Conservation (phyloP, 1,140 invertebrate genomes). For the Eubasilissa regina region DNA sequence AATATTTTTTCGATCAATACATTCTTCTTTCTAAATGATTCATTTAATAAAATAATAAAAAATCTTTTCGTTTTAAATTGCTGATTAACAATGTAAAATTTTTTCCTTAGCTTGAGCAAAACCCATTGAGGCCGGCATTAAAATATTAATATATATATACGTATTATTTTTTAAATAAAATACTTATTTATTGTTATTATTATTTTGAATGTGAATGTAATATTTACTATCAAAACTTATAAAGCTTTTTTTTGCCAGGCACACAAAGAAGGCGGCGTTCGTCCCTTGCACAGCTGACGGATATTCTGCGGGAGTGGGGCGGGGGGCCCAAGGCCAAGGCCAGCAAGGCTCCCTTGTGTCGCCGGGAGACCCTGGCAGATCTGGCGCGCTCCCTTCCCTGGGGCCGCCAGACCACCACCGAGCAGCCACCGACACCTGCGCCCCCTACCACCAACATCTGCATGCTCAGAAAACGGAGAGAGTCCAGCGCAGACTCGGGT, state of each 20-base stretch:
- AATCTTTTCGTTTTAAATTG: no score
- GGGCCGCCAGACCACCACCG: constrained; percentile 76
- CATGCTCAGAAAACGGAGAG: constrained; percentile 77
- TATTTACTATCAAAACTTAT: background rate
- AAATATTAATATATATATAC: background rate
- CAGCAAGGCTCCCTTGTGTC: constrained; percentile 79
- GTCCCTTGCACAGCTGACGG: constrained; percentile 89
- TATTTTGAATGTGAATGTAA: background rate
- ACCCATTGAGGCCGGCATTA: no score
- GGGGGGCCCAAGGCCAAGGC: constrained; percentile 77
- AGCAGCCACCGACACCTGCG: constrained; percentile 71
- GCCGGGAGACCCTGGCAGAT: constrained; percentile 89
- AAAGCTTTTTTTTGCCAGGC: constrained; percentile 62
- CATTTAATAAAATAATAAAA: no score
- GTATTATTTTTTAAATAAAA: no score
- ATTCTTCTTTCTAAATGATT: no score
- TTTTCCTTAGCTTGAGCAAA: no score
- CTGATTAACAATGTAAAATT: no score
- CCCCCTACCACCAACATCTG: constrained; percentile 64
- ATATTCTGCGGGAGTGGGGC: constrained; percentile 89
- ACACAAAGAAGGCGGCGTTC: constrained; percentile 82
- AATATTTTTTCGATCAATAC: no score
- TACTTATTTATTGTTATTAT: no score
- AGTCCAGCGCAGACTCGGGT: constrained; percentile 88
- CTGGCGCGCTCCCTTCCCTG: constrained; percentile 84